Conservation (phyloP, 2,113 vertebrate genomes). For the Gallinago jamesoni region DNA sequence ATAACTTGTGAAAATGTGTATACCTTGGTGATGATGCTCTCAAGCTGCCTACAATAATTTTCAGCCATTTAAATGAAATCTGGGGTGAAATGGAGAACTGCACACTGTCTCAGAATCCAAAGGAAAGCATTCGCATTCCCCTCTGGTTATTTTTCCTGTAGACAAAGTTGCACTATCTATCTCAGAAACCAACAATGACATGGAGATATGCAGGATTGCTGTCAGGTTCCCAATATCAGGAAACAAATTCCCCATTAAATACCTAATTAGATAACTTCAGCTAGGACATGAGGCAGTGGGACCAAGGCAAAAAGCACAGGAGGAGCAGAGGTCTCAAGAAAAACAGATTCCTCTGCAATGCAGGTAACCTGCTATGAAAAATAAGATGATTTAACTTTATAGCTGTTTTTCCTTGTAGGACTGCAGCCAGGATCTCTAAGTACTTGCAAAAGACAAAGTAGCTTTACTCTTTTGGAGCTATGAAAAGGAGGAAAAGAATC, state of each 20-base stretch:
- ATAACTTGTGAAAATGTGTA: neutral
- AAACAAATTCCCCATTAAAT: neutral
- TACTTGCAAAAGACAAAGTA: neutral
- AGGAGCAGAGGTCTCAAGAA: neutral
- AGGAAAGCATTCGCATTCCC: neutral
- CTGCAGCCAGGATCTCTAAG: neutral
- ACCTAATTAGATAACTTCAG: neutral
- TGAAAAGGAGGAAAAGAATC: neutral
- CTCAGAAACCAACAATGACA: neutral
- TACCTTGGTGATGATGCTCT: neutral
- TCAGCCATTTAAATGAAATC: neutral
- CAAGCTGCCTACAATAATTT: neutral
- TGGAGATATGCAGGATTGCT: neutral
- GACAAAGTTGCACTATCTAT: neutral
- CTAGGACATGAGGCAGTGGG: neutral
- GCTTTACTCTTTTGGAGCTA: neutral
- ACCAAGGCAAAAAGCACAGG: neutral
- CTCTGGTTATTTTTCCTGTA: neutral
- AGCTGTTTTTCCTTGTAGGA: neutral
- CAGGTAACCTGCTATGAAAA: neutral
- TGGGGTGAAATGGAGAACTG: neutral
- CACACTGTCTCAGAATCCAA: neutral
- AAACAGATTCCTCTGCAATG: neutral
- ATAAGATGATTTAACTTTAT: neutral
- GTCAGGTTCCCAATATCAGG: neutral